Evolutionary conservation across 64 coral and sea anemone species (phyloP).

Genomic region (Platygyra sinensis): DNA sequence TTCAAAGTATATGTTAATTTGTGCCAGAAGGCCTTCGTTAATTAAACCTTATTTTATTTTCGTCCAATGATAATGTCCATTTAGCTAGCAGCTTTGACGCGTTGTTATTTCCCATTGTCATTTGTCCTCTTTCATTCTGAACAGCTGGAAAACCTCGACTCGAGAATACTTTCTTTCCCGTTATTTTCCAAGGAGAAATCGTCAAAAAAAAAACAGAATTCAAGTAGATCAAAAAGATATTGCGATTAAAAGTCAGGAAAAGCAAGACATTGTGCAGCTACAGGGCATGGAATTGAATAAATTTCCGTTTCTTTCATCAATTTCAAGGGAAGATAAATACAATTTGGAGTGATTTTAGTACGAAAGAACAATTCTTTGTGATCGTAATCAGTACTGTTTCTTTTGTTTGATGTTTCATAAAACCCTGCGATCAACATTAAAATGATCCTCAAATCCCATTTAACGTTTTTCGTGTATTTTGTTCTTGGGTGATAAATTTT

Average conservation of each 20-base stretch:
- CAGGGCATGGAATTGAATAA: not conserved
- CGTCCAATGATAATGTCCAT: conserved; percentile 39
- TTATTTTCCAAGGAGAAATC: not conserved
- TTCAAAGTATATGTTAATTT: conserved; percentile 48
- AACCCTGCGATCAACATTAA: not conserved
- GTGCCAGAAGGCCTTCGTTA: conserved; percentile 6
- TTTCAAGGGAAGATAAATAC: conserved; percentile 1
- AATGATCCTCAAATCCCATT: not conserved
- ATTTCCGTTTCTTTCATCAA: not conserved
- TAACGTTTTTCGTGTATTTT: not conserved
- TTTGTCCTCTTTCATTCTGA: not conserved
- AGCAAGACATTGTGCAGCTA: not conserved
- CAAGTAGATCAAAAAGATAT: not conserved
- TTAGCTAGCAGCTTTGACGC: conserved; percentile 4
- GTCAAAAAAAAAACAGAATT: not conserved
- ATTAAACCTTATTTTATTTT: conserved; percentile 35
- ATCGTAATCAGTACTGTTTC: not conserved
- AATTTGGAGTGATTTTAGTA: not conserved
- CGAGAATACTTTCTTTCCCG: not conserved
- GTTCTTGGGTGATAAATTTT: not conserved
- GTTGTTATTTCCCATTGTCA: not conserved
- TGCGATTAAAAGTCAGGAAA: not conserved
- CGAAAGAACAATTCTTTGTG: not conserved
- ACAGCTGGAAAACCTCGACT: not conserved
- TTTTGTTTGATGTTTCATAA: not conserved